These are phyloP conservation scores for Oncorhynchus kisutch DNA, from an alignment of 2,113 vertebrate species.

Conservation along the genomic window DNA sequence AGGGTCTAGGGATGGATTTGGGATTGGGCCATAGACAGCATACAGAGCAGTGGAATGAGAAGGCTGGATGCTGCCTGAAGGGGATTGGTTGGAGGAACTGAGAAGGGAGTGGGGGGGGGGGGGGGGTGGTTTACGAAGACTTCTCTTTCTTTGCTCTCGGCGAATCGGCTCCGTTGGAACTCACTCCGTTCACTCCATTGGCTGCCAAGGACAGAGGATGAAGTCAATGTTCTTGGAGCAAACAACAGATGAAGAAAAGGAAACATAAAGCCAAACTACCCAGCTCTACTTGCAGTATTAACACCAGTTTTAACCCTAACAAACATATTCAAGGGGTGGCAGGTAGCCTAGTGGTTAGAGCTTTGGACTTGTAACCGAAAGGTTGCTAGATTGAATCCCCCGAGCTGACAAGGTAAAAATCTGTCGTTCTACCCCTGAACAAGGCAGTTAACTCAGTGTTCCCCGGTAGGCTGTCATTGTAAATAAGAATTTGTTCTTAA, in stretches of 20 bases:
- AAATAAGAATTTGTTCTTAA: too few relatives aligned
- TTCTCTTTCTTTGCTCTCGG: conserved; percentile 93
- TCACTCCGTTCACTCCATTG: conserved; percentile 94
- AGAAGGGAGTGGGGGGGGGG: background rate
- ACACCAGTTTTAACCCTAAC: too few relatives aligned
- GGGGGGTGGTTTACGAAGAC: conserved; percentile 77
- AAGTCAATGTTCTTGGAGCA: background rate
- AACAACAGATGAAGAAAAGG: background rate
- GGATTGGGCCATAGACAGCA: background rate
- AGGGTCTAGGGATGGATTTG: background rate
- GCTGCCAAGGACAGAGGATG: conserved; percentile 69
- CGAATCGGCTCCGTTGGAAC: conserved; percentile 89
- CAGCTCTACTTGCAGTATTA: too few relatives aligned
- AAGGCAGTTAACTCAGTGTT: too few relatives aligned
- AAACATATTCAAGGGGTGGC: too few relatives aligned
- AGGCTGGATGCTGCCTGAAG: background rate
- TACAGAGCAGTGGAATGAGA: conserved; percentile 23
- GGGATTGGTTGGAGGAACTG: too few relatives aligned
- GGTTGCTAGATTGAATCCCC: too few relatives aligned
- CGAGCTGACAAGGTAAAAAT: too few relatives aligned
- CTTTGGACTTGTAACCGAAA: too few relatives aligned
- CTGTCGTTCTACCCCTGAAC: too few relatives aligned
- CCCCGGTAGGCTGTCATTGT: too few relatives aligned
- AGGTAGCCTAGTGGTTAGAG: too few relatives aligned
- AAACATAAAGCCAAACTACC: background rate